phyloP scores from a whole-genome alignment of 2,113 vertebrate genomes.

The Pygoscelis antarcticus region DNA sequence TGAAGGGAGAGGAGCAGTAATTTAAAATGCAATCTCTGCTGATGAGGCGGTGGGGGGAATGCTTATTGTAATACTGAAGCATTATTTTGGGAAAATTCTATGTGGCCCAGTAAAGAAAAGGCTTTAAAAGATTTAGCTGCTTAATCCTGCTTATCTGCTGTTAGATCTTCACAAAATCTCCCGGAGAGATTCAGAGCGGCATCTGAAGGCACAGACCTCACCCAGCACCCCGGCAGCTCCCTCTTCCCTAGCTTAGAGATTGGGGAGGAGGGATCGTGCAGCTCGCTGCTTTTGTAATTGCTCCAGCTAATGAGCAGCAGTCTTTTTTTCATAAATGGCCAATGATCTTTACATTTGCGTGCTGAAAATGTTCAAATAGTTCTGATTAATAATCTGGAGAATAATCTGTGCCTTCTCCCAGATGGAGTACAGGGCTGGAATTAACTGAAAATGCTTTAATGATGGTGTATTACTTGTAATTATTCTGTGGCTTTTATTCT shows the following conservation, averaged over 20 bases:
- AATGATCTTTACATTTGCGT: neutral
- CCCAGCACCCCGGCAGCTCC: neutral
- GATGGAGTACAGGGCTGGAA: neutral
- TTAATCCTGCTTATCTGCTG: conserved; percentile 24
- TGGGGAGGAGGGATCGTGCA: rapidly evolving
- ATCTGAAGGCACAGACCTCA: neutral
- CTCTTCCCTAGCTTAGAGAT: neutral
- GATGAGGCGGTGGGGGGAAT: neutral
- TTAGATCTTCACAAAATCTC: neutral
- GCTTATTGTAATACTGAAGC: neutral
- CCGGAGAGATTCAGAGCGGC: neutral
- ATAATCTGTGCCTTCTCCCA: neutral
- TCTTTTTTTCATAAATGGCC: neutral
- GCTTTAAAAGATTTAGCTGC: conserved; percentile 16
- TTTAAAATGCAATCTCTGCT: neutral
- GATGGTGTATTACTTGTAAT: neutral
- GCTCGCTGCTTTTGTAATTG: neutral
- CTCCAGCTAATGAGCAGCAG: neutral
- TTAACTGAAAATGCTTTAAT: neutral
- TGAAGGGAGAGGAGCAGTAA: neutral
- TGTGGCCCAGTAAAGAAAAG: neutral
- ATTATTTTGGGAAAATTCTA: neutral
- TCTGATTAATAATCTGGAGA: neutral
- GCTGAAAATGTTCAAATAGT: neutral
- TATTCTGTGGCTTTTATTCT: neutral